These are phyloP conservation scores for Pherbina coryleti DNA, from an alignment of 2,888 invertebrate genomes.

Conservation along the genomic window DNA sequence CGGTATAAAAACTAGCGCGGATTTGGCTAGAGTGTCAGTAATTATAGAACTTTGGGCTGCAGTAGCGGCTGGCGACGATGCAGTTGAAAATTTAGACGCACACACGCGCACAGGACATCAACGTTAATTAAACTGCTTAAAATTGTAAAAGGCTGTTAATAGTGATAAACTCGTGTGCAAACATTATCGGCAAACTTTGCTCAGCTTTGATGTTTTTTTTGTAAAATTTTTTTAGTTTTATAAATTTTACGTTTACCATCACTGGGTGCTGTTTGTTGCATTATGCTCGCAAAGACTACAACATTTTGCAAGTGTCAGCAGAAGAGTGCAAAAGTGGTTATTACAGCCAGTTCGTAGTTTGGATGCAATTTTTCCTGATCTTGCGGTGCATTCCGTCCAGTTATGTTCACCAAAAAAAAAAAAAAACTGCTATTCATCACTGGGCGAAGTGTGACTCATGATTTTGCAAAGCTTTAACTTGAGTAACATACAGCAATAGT, in stretches of 20 bases:
- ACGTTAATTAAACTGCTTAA: background rate
- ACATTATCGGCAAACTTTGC: constrained; percentile 61
- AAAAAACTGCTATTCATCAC: constrained; percentile 56
- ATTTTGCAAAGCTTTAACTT: constrained; percentile 41
- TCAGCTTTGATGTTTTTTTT: constrained; percentile 56
- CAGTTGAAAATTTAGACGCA: background rate
- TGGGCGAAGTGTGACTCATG: constrained; percentile 67
- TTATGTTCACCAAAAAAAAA: constrained; percentile 48
- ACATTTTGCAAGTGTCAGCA: background rate
- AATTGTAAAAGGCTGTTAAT: background rate
- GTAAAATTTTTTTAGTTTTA: background rate
- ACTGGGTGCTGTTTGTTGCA: constrained; percentile 69
- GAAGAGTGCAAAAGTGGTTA: background rate
- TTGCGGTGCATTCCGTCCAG: constrained; percentile 61
- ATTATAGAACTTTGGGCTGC: background rate
- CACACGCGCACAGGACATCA: background rate
- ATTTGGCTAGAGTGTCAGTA: background rate
- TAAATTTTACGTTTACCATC: constrained; percentile 52
- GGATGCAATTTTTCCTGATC: constrained; percentile 41
- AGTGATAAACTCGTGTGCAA: background rate
- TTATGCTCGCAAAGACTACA: constrained; percentile 54
- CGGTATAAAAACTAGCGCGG: background rate
- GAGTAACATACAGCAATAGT: background rate
- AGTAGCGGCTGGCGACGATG: background rate
- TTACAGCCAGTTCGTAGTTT: background rate